Conservation (phyloP, 1,140 invertebrate genomes). For the Eupristina koningsbergeri region DNA sequence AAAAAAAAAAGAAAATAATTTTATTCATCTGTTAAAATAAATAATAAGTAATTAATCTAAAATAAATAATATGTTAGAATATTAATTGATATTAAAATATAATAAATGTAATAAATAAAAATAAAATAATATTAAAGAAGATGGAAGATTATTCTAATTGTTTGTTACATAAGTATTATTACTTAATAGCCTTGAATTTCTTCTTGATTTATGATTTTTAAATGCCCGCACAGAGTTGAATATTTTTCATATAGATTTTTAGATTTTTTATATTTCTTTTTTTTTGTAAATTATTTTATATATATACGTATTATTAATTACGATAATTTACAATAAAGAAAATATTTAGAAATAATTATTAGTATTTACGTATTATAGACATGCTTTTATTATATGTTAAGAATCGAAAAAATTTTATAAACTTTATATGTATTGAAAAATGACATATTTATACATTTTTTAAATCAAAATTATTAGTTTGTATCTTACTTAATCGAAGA, state of each 20-base stretch:
- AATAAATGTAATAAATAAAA: background rate
- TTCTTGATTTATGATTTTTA: background rate
- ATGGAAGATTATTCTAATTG: background rate
- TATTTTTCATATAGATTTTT: background rate
- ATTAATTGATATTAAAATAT: background rate
- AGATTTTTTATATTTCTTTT: background rate
- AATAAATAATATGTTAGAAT: background rate
- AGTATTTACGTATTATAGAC: background rate
- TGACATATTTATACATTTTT: background rate
- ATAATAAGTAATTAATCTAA: too few species aligned
- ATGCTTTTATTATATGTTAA: background rate
- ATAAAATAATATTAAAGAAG: background rate
- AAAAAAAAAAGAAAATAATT: background rate
- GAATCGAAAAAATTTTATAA: background rate
- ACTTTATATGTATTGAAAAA: background rate
- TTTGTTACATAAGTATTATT: background rate
- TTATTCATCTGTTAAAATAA: too few species aligned
- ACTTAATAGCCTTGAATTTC: slow-evolving; percentile 26
- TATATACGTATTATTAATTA: too few species aligned
- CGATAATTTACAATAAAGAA: background rate
- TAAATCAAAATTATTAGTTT: background rate
- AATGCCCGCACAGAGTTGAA: background rate
- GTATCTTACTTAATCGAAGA: background rate
- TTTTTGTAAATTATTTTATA: too few species aligned
- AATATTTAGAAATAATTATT: background rate